Conservation (phyloP, 2,113 vertebrate genomes). For the Pelvicachromis taeniatus region DNA sequence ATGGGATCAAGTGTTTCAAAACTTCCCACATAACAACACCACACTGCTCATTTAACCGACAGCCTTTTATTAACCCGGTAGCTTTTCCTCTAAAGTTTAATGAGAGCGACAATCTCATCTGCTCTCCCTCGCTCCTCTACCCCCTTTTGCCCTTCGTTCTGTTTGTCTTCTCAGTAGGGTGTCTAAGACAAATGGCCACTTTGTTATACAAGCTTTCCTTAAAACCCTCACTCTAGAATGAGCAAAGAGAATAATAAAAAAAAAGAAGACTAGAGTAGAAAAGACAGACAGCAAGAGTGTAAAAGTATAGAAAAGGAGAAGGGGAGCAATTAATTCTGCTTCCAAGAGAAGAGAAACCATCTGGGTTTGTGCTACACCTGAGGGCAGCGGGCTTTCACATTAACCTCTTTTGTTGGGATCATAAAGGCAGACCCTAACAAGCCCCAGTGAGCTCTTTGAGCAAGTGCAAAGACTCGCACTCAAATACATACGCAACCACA, state of each 20-base stretch:
- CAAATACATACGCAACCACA: neutral
- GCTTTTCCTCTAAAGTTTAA: constrained; percentile 51
- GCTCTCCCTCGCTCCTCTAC: neutral
- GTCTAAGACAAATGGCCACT: constrained; percentile 38
- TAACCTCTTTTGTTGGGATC: constrained; percentile 65
- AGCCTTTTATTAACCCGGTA: constrained; percentile 50
- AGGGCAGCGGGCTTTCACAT: constrained; percentile 59
- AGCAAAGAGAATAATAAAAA: neutral
- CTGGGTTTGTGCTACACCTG: constrained; percentile 62
- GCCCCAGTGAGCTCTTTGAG: constrained; percentile 39
- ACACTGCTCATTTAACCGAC: constrained; percentile 40
- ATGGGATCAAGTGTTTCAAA: constrained; percentile 46
- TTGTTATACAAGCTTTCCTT: constrained; percentile 24
- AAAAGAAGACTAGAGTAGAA: neutral
- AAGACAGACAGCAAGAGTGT: constrained; percentile 4
- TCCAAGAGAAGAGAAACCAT: constrained; percentile 57
- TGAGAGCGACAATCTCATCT: constrained; percentile 45
- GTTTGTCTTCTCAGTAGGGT: constrained; percentile 49
- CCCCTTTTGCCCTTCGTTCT: constrained; percentile 13
- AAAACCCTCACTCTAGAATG: constrained; percentile 1
- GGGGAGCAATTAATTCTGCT: constrained; percentile 43
- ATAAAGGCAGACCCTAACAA: constrained; percentile 63
- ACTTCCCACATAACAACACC: constrained; percentile 42
- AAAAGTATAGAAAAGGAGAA: constrained; percentile 4
- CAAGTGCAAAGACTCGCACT: constrained; percentile 52